Base-by-base conservation (phyloP, 2,888 invertebrate genomes). In the Platycheirus rosarum region DNA sequence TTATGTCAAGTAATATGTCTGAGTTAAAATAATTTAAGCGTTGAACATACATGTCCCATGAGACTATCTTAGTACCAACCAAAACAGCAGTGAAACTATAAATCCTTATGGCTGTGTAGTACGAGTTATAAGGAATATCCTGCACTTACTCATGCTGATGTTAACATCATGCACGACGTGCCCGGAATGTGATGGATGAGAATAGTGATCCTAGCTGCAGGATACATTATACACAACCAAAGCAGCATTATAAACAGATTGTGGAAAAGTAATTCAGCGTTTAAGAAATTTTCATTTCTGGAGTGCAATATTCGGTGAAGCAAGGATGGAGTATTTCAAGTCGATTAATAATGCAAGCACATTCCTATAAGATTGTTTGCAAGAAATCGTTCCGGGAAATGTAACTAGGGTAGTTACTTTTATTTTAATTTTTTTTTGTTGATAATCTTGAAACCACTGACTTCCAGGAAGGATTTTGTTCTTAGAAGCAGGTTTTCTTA, bases 131-230 rank as follows among this genome's bases (percentile, higher is more conserved):
- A 23, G 42, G 26, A 42, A 60, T 55, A 40, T 40, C 55, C 55
- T n/a, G n/a, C n/a, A 42, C n/a, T 42, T 60, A 44, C n/a, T 23
- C 60, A 66, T 42, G 42, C 37, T 49, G 62, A 48, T 78, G 74
- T 62, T 62, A 55, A 55, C 68, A 68, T 42, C 42, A 29, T 16
- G 44, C 29, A 40, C n/a, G 14, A 78, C 74, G 78, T 78, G 74
- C 78, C 9, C 26, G 48, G 68, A 68, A 74, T 78, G 16, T 74
- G 68, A 78, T 78, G 78, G 74, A 74, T 78, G 66, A 46, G 78
- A 73, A 68, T 49, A 66, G 65, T 71, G 44, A 71, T 66, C 29
- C 46, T 20, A 48, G 29, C 44, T 62, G 32, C 20, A 68, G 48
- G 73, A 53, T 51, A 37, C 32, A 14, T 20, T 51, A 37, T 23